phyloP scores from a whole-genome alignment of 37 sponge, comb jelly and placozoan genomes.

The Chondrilla cf. caribensis region DNA sequence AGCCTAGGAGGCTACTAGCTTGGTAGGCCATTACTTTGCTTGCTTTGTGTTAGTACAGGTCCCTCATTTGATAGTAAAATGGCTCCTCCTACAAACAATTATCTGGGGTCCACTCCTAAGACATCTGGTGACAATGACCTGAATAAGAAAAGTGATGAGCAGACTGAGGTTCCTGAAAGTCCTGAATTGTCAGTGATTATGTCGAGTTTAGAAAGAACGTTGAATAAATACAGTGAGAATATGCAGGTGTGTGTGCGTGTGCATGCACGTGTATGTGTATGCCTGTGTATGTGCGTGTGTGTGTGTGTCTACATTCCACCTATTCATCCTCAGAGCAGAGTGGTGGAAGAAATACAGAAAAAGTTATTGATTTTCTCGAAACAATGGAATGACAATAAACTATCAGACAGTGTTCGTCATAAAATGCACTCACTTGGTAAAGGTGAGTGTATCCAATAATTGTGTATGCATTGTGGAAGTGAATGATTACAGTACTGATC shows the following conservation, averaged over 20 bases:
- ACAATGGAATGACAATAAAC: slow-evolving; percentile 30
- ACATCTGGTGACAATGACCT: neutral
- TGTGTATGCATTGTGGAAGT: no score
- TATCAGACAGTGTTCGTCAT: slow-evolving; percentile 8
- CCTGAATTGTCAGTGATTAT: neutral
- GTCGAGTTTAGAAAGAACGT: neutral
- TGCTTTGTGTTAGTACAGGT: neutral
- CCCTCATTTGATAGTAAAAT: neutral
- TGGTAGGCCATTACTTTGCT: no score
- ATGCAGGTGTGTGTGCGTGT: neutral
- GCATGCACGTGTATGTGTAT: neutral
- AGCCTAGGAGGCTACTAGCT: no score
- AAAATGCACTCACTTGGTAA: slow-evolving; percentile 3
- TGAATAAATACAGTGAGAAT: neutral
- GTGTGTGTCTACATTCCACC: neutral
- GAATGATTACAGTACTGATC: no score
- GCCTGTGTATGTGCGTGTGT: slow-evolving; percentile 4
- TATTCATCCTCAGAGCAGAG: slow-evolving; percentile 9
- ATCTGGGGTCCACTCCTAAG: neutral
- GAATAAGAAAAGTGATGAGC: neutral
- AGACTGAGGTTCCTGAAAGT: neutral
- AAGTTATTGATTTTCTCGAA: slow-evolving; percentile 12
- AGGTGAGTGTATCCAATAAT: no score
- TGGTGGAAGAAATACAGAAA: slow-evolving; percentile 24
- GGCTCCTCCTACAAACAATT: slow-evolving; percentile 11